Percentiles rank a stretch among this genome's conserved stretches.
Conservation (phyloP, 2,888 invertebrate genomes). For the Ophraella communa region DNA sequence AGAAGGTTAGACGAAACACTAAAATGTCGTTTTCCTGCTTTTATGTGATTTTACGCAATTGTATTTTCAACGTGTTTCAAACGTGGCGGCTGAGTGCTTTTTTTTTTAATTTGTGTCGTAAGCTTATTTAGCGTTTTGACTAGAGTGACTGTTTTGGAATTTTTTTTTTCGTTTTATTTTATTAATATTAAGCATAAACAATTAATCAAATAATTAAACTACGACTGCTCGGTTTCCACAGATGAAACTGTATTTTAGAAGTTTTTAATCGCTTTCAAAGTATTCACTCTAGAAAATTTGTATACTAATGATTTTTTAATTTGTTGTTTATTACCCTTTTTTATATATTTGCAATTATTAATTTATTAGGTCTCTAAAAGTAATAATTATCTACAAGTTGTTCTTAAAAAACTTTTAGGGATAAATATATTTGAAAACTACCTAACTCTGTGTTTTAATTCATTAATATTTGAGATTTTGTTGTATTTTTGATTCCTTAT, state of each 20-base stretch:
- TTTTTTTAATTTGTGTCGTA: constrained; percentile 16
- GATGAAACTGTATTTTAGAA: background rate
- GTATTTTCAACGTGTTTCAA: background rate
- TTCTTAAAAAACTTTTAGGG: constrained; percentile 13
- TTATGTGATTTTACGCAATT: background rate
- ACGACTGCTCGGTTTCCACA: background rate
- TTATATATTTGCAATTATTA: constrained; percentile 42
- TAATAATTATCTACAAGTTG: constrained; percentile 17
- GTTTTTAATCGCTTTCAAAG: constrained; percentile 9
- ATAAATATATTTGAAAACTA: constrained; percentile 24
- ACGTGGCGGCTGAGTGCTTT: constrained; percentile 9
- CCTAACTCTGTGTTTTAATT: background rate
- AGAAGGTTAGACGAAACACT: background rate
- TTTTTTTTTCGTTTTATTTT: background rate
- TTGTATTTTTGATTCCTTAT: background rate
- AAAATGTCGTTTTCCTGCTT: background rate
- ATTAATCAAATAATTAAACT: background rate
- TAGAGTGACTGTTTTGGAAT: constrained; percentile 6
- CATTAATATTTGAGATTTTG: too few relatives aligned
- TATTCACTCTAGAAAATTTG: constrained; percentile 16
- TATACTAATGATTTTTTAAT: constrained; percentile 35
- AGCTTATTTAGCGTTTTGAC: constrained; percentile 6
- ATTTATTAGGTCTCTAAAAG: constrained; percentile 40
- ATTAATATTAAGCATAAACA: background rate
- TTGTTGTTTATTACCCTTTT: constrained; percentile 46